phyloP scores from a whole-genome alignment of 2,888 invertebrate species.

The Noctua pronuba region DNA sequence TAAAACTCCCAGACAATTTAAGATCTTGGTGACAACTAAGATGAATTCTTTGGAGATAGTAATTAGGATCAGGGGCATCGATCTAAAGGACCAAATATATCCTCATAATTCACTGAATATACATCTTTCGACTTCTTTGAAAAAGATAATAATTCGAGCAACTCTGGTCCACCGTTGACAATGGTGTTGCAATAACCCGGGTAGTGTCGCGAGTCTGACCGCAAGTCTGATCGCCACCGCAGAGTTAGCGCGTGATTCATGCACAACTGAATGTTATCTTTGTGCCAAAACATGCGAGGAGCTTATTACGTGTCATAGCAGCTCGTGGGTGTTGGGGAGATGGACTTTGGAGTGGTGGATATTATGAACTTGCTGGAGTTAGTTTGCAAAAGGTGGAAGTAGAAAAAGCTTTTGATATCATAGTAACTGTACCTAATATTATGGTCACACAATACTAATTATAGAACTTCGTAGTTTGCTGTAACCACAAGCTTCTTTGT shows the following conservation, averaged over 20 bases:
- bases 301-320: slow-evolving; percentile 52
- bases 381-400: background rate
- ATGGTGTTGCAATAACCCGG: slow-evolving; percentile 23
- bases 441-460: no score
- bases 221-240: slow-evolving; percentile 64
- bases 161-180: background rate
- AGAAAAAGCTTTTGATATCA: background rate
- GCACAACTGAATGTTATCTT: slow-evolving; percentile 50
- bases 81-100: background rate
- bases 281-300: slow-evolving; percentile 36
- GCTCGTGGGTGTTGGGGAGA: background rate
- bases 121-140: slow-evolving; percentile 18
- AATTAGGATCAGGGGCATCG: background rate
- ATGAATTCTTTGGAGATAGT: background rate
- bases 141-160: slow-evolving; percentile 3
- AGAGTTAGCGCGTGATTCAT: slow-evolving; percentile 74
- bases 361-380: background rate
- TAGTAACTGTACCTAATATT: no score
- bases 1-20: background rate
- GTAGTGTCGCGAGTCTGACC: slow-evolving; percentile 27
- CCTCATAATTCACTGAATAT: background rate
- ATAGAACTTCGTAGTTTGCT: background rate
- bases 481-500: background rate
- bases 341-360: background rate
- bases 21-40: background rate